Evolutionary conservation across 2,888 invertebrate genomes (phyloP).

Genomic region (Bruchidius siliquastri): DNA sequence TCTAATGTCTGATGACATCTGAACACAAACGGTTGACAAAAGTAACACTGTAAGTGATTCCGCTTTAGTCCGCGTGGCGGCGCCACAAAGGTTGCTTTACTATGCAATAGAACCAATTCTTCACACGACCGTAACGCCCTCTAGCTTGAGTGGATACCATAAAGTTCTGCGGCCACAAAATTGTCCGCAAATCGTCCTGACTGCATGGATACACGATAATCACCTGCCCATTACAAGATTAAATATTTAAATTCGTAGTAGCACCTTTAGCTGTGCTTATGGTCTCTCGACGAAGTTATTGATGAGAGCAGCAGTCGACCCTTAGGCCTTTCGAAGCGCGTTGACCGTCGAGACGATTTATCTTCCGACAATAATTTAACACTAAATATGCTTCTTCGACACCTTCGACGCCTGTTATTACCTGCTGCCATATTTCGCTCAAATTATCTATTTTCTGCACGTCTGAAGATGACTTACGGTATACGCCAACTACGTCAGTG

Average conservation of each 20-base stretch:
- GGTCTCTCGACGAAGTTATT: constrained; percentile 30
- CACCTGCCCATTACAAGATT: constrained; percentile 45
- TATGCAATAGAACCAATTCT: neutral
- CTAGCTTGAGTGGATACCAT: neutral
- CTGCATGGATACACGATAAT: constrained; percentile 38
- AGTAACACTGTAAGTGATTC: too few relatives aligned
- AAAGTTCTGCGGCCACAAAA: neutral
- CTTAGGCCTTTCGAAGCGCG: constrained; percentile 25
- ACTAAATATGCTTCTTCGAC: constrained; percentile 31
- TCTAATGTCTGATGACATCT: too few relatives aligned
- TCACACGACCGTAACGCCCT: neutral
- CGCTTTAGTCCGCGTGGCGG: too few relatives aligned
- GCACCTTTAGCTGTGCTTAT: constrained; percentile 42
- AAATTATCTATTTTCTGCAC: constrained; percentile 26
- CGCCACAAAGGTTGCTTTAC: neutral
- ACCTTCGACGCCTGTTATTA: constrained; percentile 33
- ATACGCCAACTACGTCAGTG: constrained; percentile 17
- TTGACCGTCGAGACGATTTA: constrained; percentile 29
- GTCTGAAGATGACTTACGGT: constrained; percentile 20
- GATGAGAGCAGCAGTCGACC: constrained; percentile 28
- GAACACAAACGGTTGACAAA: too few relatives aligned
- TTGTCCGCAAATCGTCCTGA: constrained; percentile 1
- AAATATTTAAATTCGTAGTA: constrained; percentile 49
- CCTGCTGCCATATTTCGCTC: constrained; percentile 25
- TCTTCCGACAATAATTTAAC: constrained; percentile 35